Evolutionary conservation across 2,113 vertebrate species (phyloP), one percentile per base, ranked within the genome.

Genomic region (Oreochromis tanganicae): DNA sequence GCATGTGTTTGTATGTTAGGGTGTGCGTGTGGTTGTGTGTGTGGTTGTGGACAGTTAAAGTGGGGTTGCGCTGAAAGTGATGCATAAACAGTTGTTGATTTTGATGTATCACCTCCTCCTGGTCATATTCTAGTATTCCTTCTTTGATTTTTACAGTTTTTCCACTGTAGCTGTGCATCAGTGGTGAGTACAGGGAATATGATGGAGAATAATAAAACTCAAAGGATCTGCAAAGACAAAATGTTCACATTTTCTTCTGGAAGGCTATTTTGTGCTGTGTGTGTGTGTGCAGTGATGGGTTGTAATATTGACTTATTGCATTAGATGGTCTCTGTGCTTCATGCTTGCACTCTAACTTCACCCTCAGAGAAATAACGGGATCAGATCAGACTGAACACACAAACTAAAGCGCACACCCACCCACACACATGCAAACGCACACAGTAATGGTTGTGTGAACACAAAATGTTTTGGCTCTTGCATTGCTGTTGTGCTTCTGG

Each of bases 231-330:
- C 29, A 78, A 81, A 85, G 83, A 81, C 66, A 19, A 78, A 81
- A 86, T 56, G 50, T n/a, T 85, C 78, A 54, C 89, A 41, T 61
- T 84, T 66, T 75, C 27, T 84, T 84, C 87, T 86, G 9, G 59
- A 83, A 88, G 89, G 83, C 87, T 86, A 61, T 85, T 85, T 85
- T 87, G 56, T 87, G 55, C 36, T 56, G 8, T 75, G 7, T 75
- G 52, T 75, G 82, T 56, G 83, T 57, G 81, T 87, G 91, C 88
- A 94, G 57, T 87, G 88, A 92, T 88, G 87, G 87, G 89, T 68
- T 93, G 87, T 84, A 36, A 91, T 91, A 93, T 91, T 92, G 91
- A 94, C 89, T 95, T 91, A 94, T 93, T 95, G 91, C 92, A 95
- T 94, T 94, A 95, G 88, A 94, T 90, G 86, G 86, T 87, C 91